phyloP scores from a whole-genome alignment of 2,888 invertebrate species.

The Aporophyla nigra region DNA sequence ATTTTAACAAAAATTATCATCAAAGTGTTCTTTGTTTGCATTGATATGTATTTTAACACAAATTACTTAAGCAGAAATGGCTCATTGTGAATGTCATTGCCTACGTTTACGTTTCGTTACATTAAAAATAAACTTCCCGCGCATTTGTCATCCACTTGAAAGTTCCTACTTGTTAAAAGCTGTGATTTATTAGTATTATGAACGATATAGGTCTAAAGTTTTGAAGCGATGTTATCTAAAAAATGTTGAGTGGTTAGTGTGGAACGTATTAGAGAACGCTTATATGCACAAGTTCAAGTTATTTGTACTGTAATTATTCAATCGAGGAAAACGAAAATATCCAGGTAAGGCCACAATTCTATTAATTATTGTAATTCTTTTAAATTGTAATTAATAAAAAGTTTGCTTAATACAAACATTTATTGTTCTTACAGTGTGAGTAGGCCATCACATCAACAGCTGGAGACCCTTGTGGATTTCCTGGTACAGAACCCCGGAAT shows the following conservation, averaged over 20 bases:
- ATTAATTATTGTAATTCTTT: too few relatives aligned
- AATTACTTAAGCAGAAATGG: background rate
- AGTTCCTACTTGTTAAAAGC: background rate
- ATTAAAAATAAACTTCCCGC: background rate
- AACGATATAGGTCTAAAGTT: background rate
- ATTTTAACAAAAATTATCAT: background rate
- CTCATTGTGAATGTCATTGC: background rate
- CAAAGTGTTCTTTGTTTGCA: background rate
- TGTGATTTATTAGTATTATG: background rate
- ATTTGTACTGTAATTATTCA: background rate
- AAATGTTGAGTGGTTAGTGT: background rate
- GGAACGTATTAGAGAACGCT: background rate
- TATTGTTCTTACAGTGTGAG: background rate
- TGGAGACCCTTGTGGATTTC: background rate
- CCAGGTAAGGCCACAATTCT: background rate
- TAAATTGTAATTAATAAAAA: too few relatives aligned
- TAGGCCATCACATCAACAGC: background rate
- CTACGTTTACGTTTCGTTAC: too few relatives aligned
- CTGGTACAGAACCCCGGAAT: constrained; percentile 3
- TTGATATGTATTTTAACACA: constrained; percentile 11
- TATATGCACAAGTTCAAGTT: background rate
- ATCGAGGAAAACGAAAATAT: background rate
- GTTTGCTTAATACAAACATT: too few relatives aligned
- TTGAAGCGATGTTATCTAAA: background rate
- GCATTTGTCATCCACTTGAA: background rate